Evolutionary conservation across 2,888 invertebrate species (phyloP), one percentile per base, ranked within the genome.

Genomic region (Tupiocoris notatus): DNA sequence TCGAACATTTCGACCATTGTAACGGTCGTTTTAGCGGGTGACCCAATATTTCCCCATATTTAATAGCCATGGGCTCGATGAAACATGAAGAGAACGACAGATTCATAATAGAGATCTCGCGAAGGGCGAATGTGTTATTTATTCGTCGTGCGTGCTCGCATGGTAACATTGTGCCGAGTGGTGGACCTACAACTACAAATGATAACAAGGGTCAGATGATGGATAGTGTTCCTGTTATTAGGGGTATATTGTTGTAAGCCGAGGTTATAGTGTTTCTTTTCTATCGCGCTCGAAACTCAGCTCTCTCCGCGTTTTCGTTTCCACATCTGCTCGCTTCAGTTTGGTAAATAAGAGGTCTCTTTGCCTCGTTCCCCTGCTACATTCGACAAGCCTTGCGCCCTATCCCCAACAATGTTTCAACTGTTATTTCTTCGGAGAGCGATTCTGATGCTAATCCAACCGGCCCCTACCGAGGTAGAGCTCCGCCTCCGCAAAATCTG

Each of bases 151-250:
- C 12, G 39, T 39, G 39, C 39, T n/a, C n/a, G 39, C 39, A 7
- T 12, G 3, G 62, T 22, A 61, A 54, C 63, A 73, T 73, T 73
- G 73, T 73, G 73, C 73, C 61, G 73, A 57, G 73, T 62, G 56
- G 73, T 39, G 39, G 39, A 39, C 39, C 39, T 39, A 39, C 39
- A 73, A 62, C 73, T 73, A 73, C 73, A 73, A 73, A 73, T 73
- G 73, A 73, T 73, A 73, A 73, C 73, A 73, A 73, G 73, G 73
- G 73, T 73, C 21, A 62, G 63, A 73, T 73, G 73, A 73, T 73
- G 73, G 73, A 73, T 73, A 73, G 73, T 73, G 73, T 73, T 73
- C 73, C 73, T 73, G 73, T 73, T 73, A 73, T 73, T 73, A 73
- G 73, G 71, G 73, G 21, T 73, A 73, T 73, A 73, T 73, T 73